Percentiles rank a stretch among this genome's conserved stretches.
phyloP scores from a whole-genome alignment of 2,113 vertebrate genomes.

The Suncus etruscus region DNA sequence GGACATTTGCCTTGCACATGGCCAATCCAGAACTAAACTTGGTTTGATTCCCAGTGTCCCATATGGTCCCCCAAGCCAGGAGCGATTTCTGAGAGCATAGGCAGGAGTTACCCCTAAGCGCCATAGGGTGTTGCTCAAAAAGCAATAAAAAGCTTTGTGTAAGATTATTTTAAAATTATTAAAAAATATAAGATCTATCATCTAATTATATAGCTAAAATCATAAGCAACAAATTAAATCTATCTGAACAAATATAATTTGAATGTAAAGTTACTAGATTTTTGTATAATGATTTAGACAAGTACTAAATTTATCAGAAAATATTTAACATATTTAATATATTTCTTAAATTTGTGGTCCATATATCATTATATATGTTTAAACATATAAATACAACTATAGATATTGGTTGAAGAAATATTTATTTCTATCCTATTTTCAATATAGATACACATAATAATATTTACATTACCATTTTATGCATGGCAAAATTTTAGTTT shows the following conservation, averaged over 20 bases:
- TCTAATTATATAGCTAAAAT: conserved; percentile 67
- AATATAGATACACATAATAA: not conserved
- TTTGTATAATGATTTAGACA: not conserved
- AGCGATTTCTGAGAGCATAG: too few species aligned
- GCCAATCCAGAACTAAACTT: too few species aligned
- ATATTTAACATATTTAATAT: not conserved
- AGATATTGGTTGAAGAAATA: not conserved
- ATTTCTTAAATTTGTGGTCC: too few species aligned
- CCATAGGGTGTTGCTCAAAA: too few species aligned
- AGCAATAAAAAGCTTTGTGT: not conserved
- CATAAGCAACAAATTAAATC: conserved; percentile 67
- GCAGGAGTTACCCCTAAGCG: too few species aligned
- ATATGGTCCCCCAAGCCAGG: too few species aligned
- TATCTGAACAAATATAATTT: conserved; percentile 68
- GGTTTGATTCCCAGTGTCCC: too few species aligned
- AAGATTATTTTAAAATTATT: conserved; percentile 9
- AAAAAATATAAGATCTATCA: conserved; percentile 62
- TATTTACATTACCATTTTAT: not conserved
- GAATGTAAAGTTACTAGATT: conserved; percentile 48
- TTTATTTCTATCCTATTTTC: not conserved
- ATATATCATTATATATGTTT: too few species aligned
- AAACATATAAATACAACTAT: too few species aligned
- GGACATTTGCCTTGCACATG: too few species aligned
- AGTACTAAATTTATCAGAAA: conserved; percentile 17
- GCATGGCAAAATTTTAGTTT: not conserved